phyloP scores from a whole-genome alignment of 1,140 invertebrate species.

The Pomacea maculata region DNA sequence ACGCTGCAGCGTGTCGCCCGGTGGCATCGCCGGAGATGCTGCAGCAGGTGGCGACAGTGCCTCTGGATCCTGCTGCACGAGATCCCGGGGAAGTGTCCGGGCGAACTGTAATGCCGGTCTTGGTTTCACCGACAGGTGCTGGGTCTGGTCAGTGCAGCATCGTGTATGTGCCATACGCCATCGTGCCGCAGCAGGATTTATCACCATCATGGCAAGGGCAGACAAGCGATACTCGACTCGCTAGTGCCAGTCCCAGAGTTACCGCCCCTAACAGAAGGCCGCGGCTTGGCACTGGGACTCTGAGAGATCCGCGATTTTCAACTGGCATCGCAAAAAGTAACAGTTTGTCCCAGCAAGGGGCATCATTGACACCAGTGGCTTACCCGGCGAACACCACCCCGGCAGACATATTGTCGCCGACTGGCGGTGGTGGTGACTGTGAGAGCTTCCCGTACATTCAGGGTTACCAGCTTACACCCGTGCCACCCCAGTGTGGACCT shows the following conservation, averaged over 20 bases:
- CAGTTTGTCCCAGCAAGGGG: neutral
- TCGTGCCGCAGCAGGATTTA: neutral
- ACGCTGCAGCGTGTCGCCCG: too few species aligned
- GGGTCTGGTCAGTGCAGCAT: neutral
- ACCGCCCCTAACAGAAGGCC: too few species aligned
- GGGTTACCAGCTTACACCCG: neutral
- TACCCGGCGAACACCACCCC: neutral
- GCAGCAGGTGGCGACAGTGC: neutral
- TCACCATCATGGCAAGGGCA: too few species aligned
- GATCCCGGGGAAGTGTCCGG: neutral
- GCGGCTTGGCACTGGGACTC: neutral
- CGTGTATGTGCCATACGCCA: neutral
- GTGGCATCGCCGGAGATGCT: neutral
- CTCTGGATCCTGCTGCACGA: neutral
- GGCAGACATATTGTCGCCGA: neutral
- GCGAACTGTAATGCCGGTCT: neutral
- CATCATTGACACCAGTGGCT: neutral
- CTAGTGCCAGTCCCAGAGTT: too few species aligned
- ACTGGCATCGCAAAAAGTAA: too few species aligned
- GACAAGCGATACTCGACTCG: too few species aligned
- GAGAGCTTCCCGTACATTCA: conserved; percentile 1
- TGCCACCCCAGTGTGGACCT: neutral
- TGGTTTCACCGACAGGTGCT: neutral
- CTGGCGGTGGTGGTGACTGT: neutral
- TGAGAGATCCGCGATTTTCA: neutral